Evolutionary conservation across 2,888 invertebrate species (phyloP).

Genomic region (Macrosoma leucophasiata): DNA sequence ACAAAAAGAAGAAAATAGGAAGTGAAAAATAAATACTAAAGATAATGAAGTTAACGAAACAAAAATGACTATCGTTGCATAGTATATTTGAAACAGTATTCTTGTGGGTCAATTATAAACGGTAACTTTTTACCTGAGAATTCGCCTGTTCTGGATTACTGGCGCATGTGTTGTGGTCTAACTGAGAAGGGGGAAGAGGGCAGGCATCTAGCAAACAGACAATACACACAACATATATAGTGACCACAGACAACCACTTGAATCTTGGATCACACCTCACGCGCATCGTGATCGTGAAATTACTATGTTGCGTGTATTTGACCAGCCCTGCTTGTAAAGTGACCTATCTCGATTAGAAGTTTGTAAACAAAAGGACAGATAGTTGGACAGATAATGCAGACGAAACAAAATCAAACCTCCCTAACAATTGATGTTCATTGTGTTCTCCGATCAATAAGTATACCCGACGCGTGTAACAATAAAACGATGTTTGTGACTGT

Average conservation of each 20-base stretch:
- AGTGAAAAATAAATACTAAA: constrained; percentile 62
- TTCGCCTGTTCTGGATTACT: constrained; percentile 82
- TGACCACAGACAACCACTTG: constrained; percentile 74
- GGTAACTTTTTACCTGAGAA: constrained; percentile 79
- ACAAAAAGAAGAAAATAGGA: constrained; percentile 47
- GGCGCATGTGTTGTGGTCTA: constrained; percentile 90
- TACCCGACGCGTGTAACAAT: constrained; percentile 27
- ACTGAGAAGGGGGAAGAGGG: constrained; percentile 90
- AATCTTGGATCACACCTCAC: constrained; percentile 75
- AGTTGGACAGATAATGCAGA: constrained; percentile 59
- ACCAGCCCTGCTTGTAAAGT: constrained; percentile 54
- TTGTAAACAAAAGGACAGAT: constrained; percentile 58
- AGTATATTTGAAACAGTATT: constrained; percentile 68
- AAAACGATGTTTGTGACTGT: constrained; percentile 69
- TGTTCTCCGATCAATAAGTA: constrained; percentile 12
- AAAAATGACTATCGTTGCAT: constrained; percentile 69
- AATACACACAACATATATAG: constrained; percentile 84
- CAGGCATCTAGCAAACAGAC: constrained; percentile 97
- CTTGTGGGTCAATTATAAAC: constrained; percentile 70
- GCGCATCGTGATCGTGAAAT: constrained; percentile 60
- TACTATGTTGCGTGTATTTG: constrained; percentile 73
- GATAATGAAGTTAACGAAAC: constrained; percentile 67
- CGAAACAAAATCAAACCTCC: constrained; percentile 52
- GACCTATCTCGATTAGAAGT: constrained; percentile 24
- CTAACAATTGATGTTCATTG: constrained; percentile 17